phyloP scores from a whole-genome alignment of 92 coral and sea anemone genomes.

The Parazoanthus darwini region DNA sequence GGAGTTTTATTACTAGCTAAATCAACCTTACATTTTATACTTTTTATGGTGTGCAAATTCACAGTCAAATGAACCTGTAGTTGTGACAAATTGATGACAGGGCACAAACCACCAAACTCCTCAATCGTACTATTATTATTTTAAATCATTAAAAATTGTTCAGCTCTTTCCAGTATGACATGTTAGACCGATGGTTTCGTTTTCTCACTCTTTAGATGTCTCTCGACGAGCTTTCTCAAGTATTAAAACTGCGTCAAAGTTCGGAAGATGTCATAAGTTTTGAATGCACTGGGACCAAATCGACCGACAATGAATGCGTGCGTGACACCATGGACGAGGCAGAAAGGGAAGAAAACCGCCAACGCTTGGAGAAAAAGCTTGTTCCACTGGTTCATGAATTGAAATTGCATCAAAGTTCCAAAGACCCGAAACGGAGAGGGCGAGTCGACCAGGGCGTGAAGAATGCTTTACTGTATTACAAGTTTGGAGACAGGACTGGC shows the following conservation, averaged over 20 bases:
- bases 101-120: no score
- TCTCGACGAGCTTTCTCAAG: slow-evolving; percentile 8
- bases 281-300: neutral
- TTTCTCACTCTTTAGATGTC: slow-evolving; percentile 25
- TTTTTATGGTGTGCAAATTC: no score
- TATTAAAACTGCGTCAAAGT: neutral
- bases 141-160: no score
- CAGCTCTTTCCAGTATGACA: neutral
- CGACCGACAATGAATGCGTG: neutral
- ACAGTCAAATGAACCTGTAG: no score
- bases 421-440: slow-evolving; percentile 1
- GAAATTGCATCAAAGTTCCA: slow-evolving; percentile 16
- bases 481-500: slow-evolving; percentile 56
- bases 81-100: no score
- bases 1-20: no score
- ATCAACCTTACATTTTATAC: no score
- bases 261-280: neutral
- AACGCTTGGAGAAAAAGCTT: neutral
- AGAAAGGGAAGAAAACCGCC: slow-evolving; percentile 6
- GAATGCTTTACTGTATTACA: slow-evolving; percentile 52
- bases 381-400: slow-evolving; percentile 25
- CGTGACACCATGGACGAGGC: neutral
- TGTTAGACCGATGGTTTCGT: neutral
- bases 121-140: no score
- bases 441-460: slow-evolving; percentile 45